Conservation (phyloP, 1,140 invertebrate genomes). For the Camponotus pennsylvanicus region DNA sequence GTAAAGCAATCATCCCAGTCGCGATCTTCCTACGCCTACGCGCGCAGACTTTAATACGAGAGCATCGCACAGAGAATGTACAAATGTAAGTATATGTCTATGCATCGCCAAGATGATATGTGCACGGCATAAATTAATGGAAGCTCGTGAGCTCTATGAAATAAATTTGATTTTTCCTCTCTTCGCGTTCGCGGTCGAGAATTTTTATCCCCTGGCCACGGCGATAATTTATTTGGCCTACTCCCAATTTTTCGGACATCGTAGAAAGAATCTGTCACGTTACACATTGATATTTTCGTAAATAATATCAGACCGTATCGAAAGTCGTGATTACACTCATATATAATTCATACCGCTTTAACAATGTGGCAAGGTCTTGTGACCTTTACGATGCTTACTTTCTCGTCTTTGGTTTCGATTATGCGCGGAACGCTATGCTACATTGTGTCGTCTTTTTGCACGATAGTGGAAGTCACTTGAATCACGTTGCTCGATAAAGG, state of each 20-base stretch:
- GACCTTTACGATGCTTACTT: conserved; percentile 27
- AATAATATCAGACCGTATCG: conserved; percentile 29
- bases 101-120: conserved; percentile 28
- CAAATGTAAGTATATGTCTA: conserved; percentile 58
- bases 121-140: conserved; percentile 65
- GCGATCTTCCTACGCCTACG: conserved; percentile 65
- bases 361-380: conserved; percentile 36
- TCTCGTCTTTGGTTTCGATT: conserved; percentile 54
- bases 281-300: conserved; percentile 53
- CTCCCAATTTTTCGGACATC: not conserved
- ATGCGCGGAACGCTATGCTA: conserved; percentile 41
- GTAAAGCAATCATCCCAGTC: conserved; percentile 80
- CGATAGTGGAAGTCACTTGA: not conserved
- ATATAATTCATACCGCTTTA: conserved; percentile 42
- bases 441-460: conserved; percentile 27
- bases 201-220: not conserved
- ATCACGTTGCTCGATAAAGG: conserved; percentile 4
- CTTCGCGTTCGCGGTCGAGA: not conserved
- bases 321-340: conserved; percentile 39
- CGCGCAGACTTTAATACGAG: conserved; percentile 38
- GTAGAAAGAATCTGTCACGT: not conserved
- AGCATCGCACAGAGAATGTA: conserved; percentile 44
- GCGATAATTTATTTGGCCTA: conserved; percentile 13
- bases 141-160: conserved; percentile 56
- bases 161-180: conserved; percentile 71